These are phyloP conservation scores for Uria lomvia DNA, from an alignment of 2,113 vertebrate genomes.

Conservation along the genomic window DNA sequence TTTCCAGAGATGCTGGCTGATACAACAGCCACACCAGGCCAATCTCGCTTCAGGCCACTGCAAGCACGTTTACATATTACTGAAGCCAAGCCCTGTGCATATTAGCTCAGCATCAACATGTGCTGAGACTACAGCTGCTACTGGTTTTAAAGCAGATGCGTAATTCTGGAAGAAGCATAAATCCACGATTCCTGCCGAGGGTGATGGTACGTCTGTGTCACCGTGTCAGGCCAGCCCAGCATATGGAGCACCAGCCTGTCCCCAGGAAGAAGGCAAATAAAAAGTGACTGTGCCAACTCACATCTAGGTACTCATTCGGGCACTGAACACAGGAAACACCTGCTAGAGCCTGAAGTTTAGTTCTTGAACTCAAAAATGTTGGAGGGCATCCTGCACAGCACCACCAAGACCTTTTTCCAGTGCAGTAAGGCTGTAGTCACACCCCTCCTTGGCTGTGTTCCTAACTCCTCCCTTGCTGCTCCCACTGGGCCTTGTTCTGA, in stretches of 20 bases:
- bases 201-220: fast-evolving
- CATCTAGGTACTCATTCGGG: not conserved
- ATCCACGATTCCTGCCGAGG: fast-evolving
- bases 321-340: not conserved
- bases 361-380: not conserved
- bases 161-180: not conserved
- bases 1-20: not conserved
- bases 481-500: not conserved
- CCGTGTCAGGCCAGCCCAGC: not conserved
- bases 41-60: not conserved
- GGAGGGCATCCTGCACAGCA: not conserved
- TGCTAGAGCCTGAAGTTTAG: not conserved
- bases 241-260: not conserved
- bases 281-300: fast-evolving
- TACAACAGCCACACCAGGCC: fast-evolving
- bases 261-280: not conserved
- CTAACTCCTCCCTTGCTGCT: not conserved
- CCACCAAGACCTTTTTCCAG: not conserved
- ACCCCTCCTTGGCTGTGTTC: not conserved
- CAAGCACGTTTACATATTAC: not conserved
- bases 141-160: not conserved
- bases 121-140: not conserved
- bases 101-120: not conserved
- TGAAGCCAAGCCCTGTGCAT: not conserved
- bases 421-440: not conserved